Percentiles rank a stretch among this genome's conserved stretches.
phyloP scores from a whole-genome alignment of 2,113 vertebrate species.

The Aplodontia rufa region DNA sequence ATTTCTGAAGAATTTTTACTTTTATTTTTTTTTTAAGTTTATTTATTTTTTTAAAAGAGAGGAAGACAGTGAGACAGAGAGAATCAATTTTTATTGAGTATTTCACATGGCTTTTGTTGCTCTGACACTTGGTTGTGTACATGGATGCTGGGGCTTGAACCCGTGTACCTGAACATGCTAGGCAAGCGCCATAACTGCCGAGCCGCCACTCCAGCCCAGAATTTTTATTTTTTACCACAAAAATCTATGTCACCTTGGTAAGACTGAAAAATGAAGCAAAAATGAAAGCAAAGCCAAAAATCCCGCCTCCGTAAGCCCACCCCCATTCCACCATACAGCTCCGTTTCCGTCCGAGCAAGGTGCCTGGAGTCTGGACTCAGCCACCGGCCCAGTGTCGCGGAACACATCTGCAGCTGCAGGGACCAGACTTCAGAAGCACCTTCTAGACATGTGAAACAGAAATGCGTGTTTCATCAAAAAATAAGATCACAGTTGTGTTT shows the following conservation, averaged over 20 bases:
- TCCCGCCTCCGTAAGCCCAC: rapidly evolving
- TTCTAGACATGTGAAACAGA: background rate
- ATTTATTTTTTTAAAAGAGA: too few species aligned
- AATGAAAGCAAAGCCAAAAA: too few species aligned
- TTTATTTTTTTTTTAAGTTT: too few species aligned
- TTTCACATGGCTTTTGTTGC: too few species aligned
- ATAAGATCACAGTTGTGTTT: background rate
- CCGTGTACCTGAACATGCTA: too few species aligned
- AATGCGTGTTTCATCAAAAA: background rate
- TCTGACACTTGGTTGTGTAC: too few species aligned
- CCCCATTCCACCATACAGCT: background rate
- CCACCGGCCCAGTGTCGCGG: rapidly evolving
- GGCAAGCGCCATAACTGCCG: too few species aligned
- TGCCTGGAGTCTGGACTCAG: background rate
- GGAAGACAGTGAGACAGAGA: too few species aligned
- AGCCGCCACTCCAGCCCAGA: too few species aligned
- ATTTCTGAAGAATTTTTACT: background rate
- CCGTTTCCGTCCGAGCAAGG: background rate
- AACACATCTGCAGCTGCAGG: too few species aligned
- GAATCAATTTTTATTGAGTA: too few species aligned
- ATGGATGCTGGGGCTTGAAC: too few species aligned
- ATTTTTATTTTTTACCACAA: background rate
- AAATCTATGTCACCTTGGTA: background rate
- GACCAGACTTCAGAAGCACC: background rate
- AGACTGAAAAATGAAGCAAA: background rate